A percentile compares a stretch with the other conserved stretches of the same genome.
These are phyloP conservation scores for Allygus modestus DNA, from an alignment of 2,888 invertebrate species.

Conservation along the genomic window DNA sequence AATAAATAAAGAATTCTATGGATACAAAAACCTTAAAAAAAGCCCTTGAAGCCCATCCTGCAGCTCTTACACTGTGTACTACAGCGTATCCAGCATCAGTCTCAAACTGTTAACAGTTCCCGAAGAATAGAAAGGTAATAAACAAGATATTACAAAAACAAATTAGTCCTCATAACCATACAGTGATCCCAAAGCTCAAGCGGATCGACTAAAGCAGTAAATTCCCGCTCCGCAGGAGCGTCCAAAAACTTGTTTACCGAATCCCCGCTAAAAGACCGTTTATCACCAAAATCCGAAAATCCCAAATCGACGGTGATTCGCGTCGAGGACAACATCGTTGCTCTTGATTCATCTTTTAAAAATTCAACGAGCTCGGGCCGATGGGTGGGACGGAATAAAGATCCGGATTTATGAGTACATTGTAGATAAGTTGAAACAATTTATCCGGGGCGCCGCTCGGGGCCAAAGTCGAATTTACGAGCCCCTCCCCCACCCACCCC, in stretches of 20 bases:
- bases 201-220: no score
- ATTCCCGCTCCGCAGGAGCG: not conserved
- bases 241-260: conserved; percentile 12
- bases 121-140: no score
- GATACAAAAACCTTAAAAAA: no score
- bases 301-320: not conserved
- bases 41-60: no score
- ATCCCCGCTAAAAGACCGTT: conserved; percentile 4
- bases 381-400: conserved; percentile 52
- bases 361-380: not conserved
- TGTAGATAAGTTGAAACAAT: conserved; percentile 56
- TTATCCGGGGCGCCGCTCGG: conserved; percentile 46
- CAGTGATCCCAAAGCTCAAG: no score
- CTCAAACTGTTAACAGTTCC: no score
- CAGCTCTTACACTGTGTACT: no score
- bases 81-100: no score
- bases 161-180: no score
- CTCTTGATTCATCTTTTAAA: conserved; percentile 28
- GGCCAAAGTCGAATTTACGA: conserved; percentile 33
- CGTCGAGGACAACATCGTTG: not conserved
- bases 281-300: not conserved
- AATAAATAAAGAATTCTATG: no score
- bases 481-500: conserved; percentile 14
- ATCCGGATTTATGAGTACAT: conserved; percentile 46
- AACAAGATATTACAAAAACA: no score